phyloP scores from a whole-genome alignment of 1,140 invertebrate species.

The Pantala flavescens region DNA sequence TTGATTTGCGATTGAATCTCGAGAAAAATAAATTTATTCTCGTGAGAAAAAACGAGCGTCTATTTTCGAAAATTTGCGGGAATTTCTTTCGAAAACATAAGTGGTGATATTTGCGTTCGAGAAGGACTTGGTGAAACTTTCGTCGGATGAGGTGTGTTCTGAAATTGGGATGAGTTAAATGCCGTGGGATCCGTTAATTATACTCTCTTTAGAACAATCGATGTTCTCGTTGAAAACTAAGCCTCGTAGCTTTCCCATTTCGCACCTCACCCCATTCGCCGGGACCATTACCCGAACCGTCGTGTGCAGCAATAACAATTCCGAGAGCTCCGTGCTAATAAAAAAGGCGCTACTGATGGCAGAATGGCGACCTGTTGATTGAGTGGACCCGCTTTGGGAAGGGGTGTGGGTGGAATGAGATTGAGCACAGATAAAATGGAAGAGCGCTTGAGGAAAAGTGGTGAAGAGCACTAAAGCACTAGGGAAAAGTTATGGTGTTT shows the following conservation, averaged over 20 bases:
- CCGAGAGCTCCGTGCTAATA: not conserved
- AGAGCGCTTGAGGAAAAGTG: not conserved
- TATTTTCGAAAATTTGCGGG: too few species aligned
- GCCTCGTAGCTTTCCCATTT: not conserved
- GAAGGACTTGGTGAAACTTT: too few species aligned
- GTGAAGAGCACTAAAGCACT: not conserved
- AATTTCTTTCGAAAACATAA: too few species aligned
- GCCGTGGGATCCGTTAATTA: not conserved
- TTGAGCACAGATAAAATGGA: not conserved
- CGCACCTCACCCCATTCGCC: not conserved
- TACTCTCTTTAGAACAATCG: not conserved
- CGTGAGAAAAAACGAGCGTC: too few species aligned
- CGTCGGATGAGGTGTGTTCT: too few species aligned
- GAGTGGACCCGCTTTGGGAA: not conserved
- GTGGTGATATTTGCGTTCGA: too few species aligned
- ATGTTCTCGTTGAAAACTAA: not conserved
- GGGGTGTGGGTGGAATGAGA: not conserved
- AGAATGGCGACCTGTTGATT: not conserved
- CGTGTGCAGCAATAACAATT: not conserved
- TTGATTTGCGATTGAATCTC: too few species aligned
- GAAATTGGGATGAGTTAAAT: not conserved
- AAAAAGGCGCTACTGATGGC: slow-evolving; percentile 1
- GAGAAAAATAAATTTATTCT: too few species aligned
- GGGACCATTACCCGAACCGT: not conserved
- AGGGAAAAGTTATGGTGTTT: too few species aligned